These are phyloP conservation scores for Opisthograptis luteolata DNA, from an alignment of 2,888 invertebrate genomes.

Conservation along the genomic window DNA sequence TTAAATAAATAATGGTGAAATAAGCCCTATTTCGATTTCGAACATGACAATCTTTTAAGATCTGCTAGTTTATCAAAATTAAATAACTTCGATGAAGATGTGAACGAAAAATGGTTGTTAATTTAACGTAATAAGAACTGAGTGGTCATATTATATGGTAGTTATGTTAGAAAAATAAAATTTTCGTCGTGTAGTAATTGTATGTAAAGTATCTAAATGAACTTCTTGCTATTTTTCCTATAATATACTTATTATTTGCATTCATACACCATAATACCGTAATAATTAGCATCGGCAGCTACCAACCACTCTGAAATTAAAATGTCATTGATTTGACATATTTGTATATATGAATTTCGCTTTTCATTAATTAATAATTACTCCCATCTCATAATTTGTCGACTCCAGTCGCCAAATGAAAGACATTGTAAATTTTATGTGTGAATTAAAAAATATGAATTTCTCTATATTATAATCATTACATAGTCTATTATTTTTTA, in stretches of 20 bases:
- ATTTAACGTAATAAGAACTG: slow-evolving; percentile 7
- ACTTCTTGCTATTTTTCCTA: slow-evolving; percentile 1
- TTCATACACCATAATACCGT: no score
- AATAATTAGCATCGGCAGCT: neutral
- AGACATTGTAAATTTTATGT: slow-evolving; percentile 74
- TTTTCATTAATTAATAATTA: slow-evolving; percentile 51
- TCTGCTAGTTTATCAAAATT: slow-evolving; percentile 14
- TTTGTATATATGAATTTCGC: slow-evolving; percentile 62
- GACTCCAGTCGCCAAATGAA: slow-evolving; percentile 47
- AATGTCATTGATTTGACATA: slow-evolving; percentile 21
- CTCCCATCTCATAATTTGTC: slow-evolving; percentile 31
- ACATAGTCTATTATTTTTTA: slow-evolving; percentile 60
- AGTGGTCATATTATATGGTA: slow-evolving; percentile 14
- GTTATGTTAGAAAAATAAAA: slow-evolving; percentile 1
- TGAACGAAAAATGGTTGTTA: slow-evolving; percentile 21
- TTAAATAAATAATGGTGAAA: slow-evolving; percentile 16
- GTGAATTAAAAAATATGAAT: slow-evolving; percentile 64
- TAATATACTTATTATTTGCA: neutral
- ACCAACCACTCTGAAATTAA: slow-evolving; percentile 13
- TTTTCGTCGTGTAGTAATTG: slow-evolving; percentile 11
- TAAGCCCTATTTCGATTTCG: neutral
- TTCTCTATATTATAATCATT: slow-evolving; percentile 66
- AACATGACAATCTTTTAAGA: slow-evolving; percentile 1
- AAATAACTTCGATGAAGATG: slow-evolving; percentile 9
- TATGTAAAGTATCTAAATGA: slow-evolving; percentile 50